These are phyloP conservation scores for Galeruca laticollis DNA, from an alignment of 2,888 invertebrate genomes.

Conservation along the genomic window DNA sequence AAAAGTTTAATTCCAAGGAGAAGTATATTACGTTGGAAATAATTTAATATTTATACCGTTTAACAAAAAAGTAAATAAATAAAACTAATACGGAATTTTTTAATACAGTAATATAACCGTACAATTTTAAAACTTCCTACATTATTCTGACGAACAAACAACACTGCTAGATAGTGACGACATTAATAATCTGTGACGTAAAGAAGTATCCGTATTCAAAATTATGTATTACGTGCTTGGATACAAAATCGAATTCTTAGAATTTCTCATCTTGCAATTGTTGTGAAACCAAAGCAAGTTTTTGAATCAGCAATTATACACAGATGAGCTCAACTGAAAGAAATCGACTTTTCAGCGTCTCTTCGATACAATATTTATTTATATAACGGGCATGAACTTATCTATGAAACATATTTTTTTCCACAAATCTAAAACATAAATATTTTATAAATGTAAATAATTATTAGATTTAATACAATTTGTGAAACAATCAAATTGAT, in stretches of 20 bases:
- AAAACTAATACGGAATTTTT: too few relatives aligned
- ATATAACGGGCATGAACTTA: background rate
- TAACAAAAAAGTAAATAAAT: too few relatives aligned
- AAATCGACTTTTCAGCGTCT: background rate
- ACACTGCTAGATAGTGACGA: too few relatives aligned
- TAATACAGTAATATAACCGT: too few relatives aligned
- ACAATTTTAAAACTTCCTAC: too few relatives aligned
- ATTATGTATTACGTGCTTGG: too few relatives aligned
- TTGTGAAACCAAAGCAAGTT: background rate
- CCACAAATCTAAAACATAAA: too few relatives aligned
- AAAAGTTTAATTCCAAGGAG: background rate
- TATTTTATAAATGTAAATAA: background rate
- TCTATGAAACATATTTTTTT: too few relatives aligned
- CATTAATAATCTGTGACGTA: too few relatives aligned
- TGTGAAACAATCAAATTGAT: conserved; percentile 15
- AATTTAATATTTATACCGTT: background rate
- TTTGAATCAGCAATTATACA: background rate
- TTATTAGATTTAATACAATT: background rate
- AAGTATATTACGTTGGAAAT: background rate
- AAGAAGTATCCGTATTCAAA: too few relatives aligned
- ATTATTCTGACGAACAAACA: too few relatives aligned
- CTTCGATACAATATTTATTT: background rate
- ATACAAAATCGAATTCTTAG: background rate
- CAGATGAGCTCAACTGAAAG: background rate
- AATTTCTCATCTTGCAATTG: background rate